phyloP scores from a whole-genome alignment of 1,140 invertebrate species.

The Pogonus chalceus region DNA sequence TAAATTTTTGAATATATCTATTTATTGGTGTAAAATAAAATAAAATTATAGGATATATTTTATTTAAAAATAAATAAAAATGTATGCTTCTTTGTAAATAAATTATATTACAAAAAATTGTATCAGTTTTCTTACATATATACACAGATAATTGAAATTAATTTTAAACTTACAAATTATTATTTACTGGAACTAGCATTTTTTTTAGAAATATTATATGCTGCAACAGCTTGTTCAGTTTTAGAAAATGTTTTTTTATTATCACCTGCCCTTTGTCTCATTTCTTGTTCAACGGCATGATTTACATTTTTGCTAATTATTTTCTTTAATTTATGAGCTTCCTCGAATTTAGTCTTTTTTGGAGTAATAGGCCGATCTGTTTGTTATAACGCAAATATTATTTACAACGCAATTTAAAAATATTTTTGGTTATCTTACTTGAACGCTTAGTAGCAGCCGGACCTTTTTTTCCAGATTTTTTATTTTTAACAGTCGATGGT shows the following conservation, averaged over 20 bases:
- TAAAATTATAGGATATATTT: not conserved
- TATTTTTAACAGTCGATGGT: slow-evolving; percentile 36
- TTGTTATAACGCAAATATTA: slow-evolving; percentile 8
- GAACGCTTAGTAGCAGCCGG: slow-evolving; percentile 38
- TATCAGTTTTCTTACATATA: too few relatives aligned
- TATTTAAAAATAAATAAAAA: not conserved
- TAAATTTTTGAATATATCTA: slow-evolving; percentile 4
- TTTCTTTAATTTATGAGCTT: slow-evolving; percentile 49
- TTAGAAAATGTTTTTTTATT: slow-evolving; percentile 38
- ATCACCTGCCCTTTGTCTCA: slow-evolving; percentile 43
- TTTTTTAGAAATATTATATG: slow-evolving; percentile 10
- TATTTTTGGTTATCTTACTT: slow-evolving; percentile 36
- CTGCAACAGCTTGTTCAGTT: slow-evolving; percentile 40
- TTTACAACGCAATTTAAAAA: not conserved
- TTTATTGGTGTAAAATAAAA: slow-evolving; percentile 3
- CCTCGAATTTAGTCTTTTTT: slow-evolving; percentile 47
- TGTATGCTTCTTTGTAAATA: too few relatives aligned
- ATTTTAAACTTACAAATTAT: not conserved
- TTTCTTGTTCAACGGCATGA: slow-evolving; percentile 47
- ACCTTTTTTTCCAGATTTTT: slow-evolving; percentile 39
- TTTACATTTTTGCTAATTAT: slow-evolving; percentile 51
- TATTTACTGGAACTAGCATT: not conserved
- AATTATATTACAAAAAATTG: too few relatives aligned
- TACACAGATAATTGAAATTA: too few relatives aligned
- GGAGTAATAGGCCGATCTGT: slow-evolving; percentile 49